Conservation (phyloP, 1,140 invertebrate genomes). For the Calliopsis andreniformis region DNA sequence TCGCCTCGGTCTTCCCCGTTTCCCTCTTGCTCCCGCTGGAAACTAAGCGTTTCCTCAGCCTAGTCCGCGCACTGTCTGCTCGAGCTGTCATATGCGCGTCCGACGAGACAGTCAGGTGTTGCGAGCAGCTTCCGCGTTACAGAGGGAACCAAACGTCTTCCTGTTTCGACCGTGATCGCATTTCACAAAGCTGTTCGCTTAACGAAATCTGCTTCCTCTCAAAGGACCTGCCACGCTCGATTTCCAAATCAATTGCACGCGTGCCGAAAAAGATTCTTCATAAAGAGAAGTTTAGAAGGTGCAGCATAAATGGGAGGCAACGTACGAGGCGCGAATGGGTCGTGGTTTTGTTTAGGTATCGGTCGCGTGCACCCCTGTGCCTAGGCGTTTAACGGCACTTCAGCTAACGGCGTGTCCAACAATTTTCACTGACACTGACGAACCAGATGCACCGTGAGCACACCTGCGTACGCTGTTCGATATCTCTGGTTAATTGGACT, state of each 20-base stretch:
- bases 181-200: neutral
- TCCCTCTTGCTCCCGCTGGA: constrained; percentile 20
- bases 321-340: neutral
- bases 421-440: constrained; percentile 73
- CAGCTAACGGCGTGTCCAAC: constrained; percentile 64
- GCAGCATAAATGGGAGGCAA: too few relatives aligned
- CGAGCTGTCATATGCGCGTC: constrained; percentile 65
- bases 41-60: constrained; percentile 2
- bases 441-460: constrained; percentile 70
- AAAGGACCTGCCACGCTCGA: too few relatives aligned
- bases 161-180: neutral
- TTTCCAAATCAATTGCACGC: too few relatives aligned
- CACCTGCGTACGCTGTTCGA: constrained; percentile 75
- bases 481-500: constrained; percentile 66
- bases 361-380: constrained; percentile 26
- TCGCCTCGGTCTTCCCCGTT: constrained; percentile 34
- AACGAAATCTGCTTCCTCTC: too few relatives aligned
- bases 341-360: neutral
- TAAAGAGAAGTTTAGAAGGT: too few relatives aligned
- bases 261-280: too few relatives aligned
- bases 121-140: constrained; percentile 70
- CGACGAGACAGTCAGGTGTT: constrained; percentile 76
- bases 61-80: constrained; percentile 38
- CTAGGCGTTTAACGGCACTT: constrained; percentile 37
- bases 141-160: constrained; percentile 69